Conservation (phyloP, 1,140 invertebrate species). For the Heliconius nattereri region DNA sequence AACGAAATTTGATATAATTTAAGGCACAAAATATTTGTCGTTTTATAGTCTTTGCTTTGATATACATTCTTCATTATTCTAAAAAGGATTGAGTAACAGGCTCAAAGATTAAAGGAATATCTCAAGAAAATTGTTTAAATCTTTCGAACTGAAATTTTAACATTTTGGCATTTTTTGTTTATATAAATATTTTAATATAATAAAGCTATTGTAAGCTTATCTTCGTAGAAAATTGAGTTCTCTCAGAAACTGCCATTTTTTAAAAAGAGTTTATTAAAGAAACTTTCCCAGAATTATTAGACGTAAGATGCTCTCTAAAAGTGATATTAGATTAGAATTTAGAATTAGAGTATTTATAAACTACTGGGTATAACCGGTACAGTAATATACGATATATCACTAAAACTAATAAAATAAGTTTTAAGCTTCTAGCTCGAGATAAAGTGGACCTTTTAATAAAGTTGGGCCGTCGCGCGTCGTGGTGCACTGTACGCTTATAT, state of each 20-base stretch:
- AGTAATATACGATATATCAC: neutral
- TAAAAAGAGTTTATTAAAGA: too few relatives aligned
- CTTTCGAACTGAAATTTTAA: neutral
- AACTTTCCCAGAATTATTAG: too few relatives aligned
- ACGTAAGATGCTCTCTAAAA: too few relatives aligned
- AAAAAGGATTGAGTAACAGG: neutral
- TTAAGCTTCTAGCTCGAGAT: neutral
- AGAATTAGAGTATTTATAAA: too few relatives aligned
- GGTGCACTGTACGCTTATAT: too few relatives aligned
- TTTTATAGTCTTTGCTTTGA: neutral
- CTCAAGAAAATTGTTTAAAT: neutral
- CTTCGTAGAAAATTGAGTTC: too few relatives aligned
- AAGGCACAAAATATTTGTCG: neutral
- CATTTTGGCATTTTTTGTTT: neutral
- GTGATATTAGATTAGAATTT: too few relatives aligned
- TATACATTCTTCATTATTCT: neutral
- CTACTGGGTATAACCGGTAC: too few relatives aligned
- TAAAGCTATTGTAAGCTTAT: neutral
- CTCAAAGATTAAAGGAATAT: constrained; percentile 10
- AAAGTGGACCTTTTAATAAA: neutral
- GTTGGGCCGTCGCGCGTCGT: neutral
- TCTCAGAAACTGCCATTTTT: too few relatives aligned
- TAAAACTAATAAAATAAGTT: neutral
- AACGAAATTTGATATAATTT: neutral
- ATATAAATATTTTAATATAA: neutral